phyloP scores from a whole-genome alignment of 2,113 vertebrate genomes.

The Thymallus thymallus region DNA sequence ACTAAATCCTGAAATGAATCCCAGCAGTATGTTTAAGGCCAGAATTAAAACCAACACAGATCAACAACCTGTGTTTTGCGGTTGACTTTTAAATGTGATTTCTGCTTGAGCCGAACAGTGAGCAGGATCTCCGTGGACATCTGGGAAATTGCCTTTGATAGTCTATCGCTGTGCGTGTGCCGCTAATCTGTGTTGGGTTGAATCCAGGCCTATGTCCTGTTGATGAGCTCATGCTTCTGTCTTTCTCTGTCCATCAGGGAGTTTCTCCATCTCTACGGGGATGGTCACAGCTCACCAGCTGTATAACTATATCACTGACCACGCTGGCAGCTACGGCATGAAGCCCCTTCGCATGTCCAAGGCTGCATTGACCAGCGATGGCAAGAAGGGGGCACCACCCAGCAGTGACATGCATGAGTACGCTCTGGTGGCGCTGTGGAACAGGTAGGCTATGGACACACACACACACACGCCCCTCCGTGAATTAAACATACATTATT shows the following conservation, averaged over 20 bases:
- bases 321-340: constrained; percentile 91
- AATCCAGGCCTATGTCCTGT: neutral
- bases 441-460: constrained; percentile 65
- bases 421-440: constrained; percentile 92
- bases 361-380: constrained; percentile 62
- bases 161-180: too few species aligned
- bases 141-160: too few species aligned
- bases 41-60: too few species aligned
- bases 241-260: constrained; percentile 70
- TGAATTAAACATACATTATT: neutral
- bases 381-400: constrained; percentile 76
- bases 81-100: too few species aligned
- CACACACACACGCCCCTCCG: neutral
- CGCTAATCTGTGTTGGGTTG: too few species aligned
- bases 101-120: neutral
- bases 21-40: neutral
- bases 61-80: too few species aligned
- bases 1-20: neutral
- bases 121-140: too few species aligned
- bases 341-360: constrained; percentile 94
- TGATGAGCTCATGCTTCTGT: neutral
- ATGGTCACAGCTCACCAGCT: constrained; percentile 96
- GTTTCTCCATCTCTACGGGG: constrained; percentile 85
- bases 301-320: constrained; percentile 97
- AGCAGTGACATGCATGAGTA: constrained; percentile 88